A percentile compares a stretch with the other conserved stretches of the same genome.
Conservation (phyloP, 64 coral and sea anemone species). For the Actinia tenebrosa region DNA sequence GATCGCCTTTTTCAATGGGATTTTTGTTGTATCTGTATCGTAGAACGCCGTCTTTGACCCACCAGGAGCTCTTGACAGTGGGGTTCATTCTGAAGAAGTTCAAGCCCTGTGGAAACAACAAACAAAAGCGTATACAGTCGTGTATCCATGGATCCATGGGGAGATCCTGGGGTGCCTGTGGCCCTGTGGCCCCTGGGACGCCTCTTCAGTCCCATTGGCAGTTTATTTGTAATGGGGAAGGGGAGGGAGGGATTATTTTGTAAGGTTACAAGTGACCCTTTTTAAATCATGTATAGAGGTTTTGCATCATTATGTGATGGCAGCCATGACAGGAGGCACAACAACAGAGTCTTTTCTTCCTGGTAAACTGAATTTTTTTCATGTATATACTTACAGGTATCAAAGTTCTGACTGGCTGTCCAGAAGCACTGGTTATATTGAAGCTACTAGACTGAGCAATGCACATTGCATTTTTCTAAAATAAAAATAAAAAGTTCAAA, state of each 20-base stretch:
- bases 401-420: conserved; percentile 48
- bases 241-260: too few species aligned
- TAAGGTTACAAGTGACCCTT: too few species aligned
- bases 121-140: neutral
- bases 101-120: conserved; percentile 8
- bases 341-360: too few species aligned
- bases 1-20: conserved; percentile 36
- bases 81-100: conserved; percentile 37
- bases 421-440: conserved; percentile 51
- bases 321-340: too few species aligned
- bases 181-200: too few species aligned
- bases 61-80: conserved; percentile 28
- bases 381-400: conserved; percentile 61
- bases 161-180: neutral
- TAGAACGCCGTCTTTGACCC: conserved; percentile 30
- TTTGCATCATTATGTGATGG: too few species aligned
- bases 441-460: conserved; percentile 44
- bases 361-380: too few species aligned
- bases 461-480: conserved; percentile 42
- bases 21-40: conserved; percentile 41
- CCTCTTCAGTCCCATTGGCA: neutral
- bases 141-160: neutral
- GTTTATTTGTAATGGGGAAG: too few species aligned
- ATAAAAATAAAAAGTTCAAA: neutral
- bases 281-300: too few species aligned